A percentile compares a stretch with the other conserved stretches of the same genome.
Conservation (phyloP, 1,140 invertebrate genomes). For the Phymorhynchus buccinoides region DNA sequence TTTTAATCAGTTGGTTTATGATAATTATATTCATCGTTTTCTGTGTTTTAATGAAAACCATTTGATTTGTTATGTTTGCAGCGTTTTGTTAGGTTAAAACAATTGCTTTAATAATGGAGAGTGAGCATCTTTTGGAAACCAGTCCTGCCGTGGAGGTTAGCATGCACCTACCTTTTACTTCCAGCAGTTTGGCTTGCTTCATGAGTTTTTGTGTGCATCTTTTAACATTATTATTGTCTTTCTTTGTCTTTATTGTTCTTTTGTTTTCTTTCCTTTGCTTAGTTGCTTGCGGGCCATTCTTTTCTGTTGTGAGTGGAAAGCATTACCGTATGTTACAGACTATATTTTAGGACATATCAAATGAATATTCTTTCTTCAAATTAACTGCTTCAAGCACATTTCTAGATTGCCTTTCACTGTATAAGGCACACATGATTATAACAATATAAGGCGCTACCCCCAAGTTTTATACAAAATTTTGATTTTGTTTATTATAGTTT, state of each 20-base stretch:
- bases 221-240: neutral
- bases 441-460: no score
- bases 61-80: conserved; percentile 1
- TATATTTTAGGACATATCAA: no score
- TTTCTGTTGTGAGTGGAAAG: no score
- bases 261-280: neutral
- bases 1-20: no score
- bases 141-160: conserved; percentile 33
- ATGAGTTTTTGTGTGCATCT: neutral
- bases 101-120: conserved; percentile 33
- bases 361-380: no score
- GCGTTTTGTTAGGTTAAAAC: conserved; percentile 24
- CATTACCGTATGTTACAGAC: no score
- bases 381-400: no score
- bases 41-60: neutral
- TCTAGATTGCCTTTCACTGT: no score
- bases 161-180: conserved; percentile 7
- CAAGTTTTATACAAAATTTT: no score
- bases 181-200: neutral
- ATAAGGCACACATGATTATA: no score
- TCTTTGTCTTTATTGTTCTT: neutral
- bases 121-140: conserved; percentile 31
- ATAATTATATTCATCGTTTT: no score
- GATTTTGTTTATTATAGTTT: no score
- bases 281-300: neutral